phyloP scores from a whole-genome alignment of 2,113 vertebrate species.

The Halcyon malimbica region DNA sequence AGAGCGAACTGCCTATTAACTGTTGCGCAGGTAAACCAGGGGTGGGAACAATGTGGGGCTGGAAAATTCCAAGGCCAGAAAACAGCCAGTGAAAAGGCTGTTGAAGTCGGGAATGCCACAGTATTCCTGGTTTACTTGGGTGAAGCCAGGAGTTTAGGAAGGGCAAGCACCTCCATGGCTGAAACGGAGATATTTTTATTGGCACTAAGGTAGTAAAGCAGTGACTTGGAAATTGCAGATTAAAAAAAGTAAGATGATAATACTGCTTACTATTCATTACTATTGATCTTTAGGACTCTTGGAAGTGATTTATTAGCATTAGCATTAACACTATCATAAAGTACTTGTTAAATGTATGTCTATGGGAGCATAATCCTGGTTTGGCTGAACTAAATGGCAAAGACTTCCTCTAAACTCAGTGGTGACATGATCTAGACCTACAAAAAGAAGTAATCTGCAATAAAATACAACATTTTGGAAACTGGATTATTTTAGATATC shows the following conservation, averaged over 20 bases:
- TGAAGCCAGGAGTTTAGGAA: background rate
- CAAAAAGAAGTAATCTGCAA: background rate
- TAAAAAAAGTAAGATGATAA: background rate
- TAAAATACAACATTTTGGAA: background rate
- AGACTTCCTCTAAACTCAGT: background rate
- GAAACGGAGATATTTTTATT: background rate
- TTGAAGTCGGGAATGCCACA: background rate
- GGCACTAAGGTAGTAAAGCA: background rate
- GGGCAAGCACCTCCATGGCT: background rate
- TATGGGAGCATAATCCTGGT: background rate
- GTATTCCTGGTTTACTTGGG: background rate
- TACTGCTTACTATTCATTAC: background rate
- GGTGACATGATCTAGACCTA: background rate
- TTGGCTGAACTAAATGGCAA: background rate
- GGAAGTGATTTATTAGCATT: background rate
- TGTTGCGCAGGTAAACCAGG: background rate
- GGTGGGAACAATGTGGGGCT: fast-evolving
- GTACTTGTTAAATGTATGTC: background rate
- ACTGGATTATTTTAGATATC: slow-evolving; percentile 60
- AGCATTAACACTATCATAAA: background rate
- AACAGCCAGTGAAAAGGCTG: background rate
- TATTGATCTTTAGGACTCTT: slow-evolving; percentile 7
- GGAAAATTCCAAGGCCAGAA: background rate
- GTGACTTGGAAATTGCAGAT: background rate
- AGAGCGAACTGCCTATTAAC: background rate